Evolutionary conservation across 2,113 vertebrate species (phyloP).

Genomic region (Odobenus rosmarus): DNA sequence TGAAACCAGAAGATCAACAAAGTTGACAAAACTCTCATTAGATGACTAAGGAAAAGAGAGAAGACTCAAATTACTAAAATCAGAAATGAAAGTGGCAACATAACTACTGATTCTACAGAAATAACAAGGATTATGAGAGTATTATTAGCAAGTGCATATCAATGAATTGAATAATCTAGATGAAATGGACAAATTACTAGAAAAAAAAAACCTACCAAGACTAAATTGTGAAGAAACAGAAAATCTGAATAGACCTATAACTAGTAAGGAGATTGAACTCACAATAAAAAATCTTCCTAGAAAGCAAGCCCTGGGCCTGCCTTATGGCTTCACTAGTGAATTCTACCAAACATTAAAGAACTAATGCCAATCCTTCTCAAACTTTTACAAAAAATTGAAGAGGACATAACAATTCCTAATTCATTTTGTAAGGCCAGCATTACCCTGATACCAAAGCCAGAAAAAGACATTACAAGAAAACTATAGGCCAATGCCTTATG

Average conservation of each 20-base stretch:
- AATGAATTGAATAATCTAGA: not conserved
- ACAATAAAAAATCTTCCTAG: not conserved
- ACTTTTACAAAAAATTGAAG: not conserved
- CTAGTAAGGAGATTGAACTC: not conserved
- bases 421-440: not conserved
- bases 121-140: not conserved
- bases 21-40: not conserved
- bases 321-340: not conserved
- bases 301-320: not conserved
- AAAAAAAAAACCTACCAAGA: not conserved
- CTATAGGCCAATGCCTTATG: not conserved
- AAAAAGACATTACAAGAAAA: not conserved
- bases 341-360: not conserved
- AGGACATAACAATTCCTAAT: too few relatives aligned
- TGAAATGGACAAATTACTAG: not conserved
- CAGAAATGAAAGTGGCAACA: not conserved
- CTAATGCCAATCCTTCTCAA: not conserved
- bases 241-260: not conserved
- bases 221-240: not conserved
- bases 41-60: not conserved
- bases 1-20: not conserved
- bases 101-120: not conserved
- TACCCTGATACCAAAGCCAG: not conserved
- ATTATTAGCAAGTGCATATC: not conserved
- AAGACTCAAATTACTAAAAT: not conserved